Percentiles rank a stretch among this genome's conserved stretches.
Evolutionary conservation across 2,888 invertebrate species (phyloP).

Genomic region (Cryptus armator): DNA sequence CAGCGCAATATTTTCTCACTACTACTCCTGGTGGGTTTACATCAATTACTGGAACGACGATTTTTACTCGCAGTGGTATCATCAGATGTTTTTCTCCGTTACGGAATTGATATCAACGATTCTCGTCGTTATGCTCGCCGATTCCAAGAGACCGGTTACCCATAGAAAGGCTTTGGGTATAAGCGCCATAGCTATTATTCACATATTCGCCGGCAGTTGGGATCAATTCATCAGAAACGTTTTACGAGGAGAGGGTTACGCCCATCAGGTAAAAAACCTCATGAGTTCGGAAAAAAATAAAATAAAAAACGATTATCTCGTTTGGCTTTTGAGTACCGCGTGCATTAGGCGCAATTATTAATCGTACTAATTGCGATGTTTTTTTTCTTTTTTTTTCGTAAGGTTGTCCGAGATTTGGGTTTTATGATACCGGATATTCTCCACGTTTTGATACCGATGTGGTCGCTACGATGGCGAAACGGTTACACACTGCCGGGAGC

Average conservation of each 20-base stretch:
- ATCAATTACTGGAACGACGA: conserved; percentile 91
- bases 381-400: conserved; percentile 60
- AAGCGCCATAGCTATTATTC: conserved; percentile 87
- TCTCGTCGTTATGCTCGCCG: conserved; percentile 87
- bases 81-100: conserved; percentile 88
- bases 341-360: background rate
- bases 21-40: conserved; percentile 90
- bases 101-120: conserved; percentile 88
- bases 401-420: conserved; percentile 88
- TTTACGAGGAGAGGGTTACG: conserved; percentile 88
- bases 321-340: no score
- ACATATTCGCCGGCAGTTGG: conserved; percentile 88
- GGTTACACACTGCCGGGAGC: conserved; percentile 79
- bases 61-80: conserved; percentile 90
- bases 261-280: conserved; percentile 87
- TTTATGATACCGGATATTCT: conserved; percentile 90
- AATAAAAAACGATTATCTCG: background rate
- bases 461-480: conserved; percentile 84
- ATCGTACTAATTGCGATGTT: conserved; percentile 40
- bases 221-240: conserved; percentile 90
- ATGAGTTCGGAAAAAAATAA: background rate
- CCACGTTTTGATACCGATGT: conserved; percentile 88
- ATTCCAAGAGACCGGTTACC: conserved; percentile 86
- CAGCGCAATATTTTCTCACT: conserved; percentile 89
- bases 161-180: conserved; percentile 87